Conservation (phyloP, 2,797 vertebrate genomes). For the Sebastes wilsoni region DNA sequence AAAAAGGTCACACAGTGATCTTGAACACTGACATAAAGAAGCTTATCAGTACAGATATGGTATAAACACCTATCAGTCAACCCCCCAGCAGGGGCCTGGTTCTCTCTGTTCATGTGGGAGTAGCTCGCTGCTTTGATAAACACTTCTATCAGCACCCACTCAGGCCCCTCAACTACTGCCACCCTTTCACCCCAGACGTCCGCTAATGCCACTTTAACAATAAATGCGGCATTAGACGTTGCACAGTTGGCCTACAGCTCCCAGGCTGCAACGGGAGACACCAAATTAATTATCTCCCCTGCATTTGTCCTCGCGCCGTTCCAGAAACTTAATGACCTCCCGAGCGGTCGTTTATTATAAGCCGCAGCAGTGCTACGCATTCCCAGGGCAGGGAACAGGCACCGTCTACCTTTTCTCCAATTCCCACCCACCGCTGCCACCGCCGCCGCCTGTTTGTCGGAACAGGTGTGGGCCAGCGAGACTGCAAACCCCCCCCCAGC, state of each 20-base stretch:
- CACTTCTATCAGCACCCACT: constrained; percentile 65
- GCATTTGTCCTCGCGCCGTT: constrained; percentile 74
- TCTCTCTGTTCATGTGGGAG: constrained; percentile 53
- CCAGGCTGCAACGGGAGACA: constrained; percentile 68
- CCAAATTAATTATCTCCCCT: constrained; percentile 82
- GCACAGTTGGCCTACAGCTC: constrained; percentile 65
- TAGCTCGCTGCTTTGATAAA: constrained; percentile 54
- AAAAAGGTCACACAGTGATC: constrained; percentile 4
- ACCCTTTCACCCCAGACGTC: constrained; percentile 51
- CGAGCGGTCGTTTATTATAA: constrained; percentile 82
- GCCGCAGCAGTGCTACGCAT: constrained; percentile 54
- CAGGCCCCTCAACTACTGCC: constrained; percentile 41
- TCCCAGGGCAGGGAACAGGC: constrained; percentile 52
- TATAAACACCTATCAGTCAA: constrained; percentile 16
- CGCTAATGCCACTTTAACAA: constrained; percentile 59
- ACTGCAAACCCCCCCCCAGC: constrained; percentile 60
- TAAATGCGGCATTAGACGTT: constrained; percentile 63
- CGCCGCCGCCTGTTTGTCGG: constrained; percentile 63
- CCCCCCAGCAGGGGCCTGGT: not conserved
- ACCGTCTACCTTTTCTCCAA: constrained; percentile 52
- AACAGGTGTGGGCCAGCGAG: constrained; percentile 77
- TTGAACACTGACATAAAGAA: constrained; percentile 11
- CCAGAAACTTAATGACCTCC: constrained; percentile 82
- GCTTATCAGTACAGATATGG: constrained; percentile 14
- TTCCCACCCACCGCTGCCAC: constrained; percentile 54